Evolutionary conservation across 2,113 vertebrate genomes (phyloP).

Genomic region (Sinocyclocheilus grahami): DNA sequence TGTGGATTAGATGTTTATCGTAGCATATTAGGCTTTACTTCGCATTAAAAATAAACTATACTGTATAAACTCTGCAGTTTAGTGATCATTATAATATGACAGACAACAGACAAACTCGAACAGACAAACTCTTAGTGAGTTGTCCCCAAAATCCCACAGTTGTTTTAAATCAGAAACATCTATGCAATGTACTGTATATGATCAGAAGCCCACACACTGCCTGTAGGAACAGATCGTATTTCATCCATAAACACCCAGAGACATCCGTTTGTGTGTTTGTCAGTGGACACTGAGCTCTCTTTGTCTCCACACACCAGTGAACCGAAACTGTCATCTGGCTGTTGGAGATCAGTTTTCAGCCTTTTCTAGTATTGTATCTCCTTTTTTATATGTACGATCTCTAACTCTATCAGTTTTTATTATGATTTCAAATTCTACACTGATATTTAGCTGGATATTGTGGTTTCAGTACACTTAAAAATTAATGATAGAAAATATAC

Average conservation of each 20-base stretch:
- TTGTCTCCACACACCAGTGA: neutral
- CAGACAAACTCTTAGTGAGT: neutral
- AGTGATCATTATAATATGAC: neutral
- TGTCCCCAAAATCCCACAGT: neutral
- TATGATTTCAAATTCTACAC: neutral
- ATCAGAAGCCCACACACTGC: neutral
- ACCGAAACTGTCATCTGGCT: neutral
- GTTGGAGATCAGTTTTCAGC: neutral
- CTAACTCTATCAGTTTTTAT: neutral
- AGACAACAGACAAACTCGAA: neutral
- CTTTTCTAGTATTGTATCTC: neutral
- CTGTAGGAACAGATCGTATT: neutral
- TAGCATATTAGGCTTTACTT: neutral
- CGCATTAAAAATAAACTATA: neutral
- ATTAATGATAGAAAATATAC: no score
- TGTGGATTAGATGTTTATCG: neutral
- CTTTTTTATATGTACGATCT: no score
- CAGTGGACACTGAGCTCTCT: neutral
- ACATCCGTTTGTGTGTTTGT: neutral
- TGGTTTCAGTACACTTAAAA: neutral
- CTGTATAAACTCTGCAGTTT: neutral
- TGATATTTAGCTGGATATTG: neutral
- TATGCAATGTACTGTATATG: neutral
- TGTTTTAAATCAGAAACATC: neutral
- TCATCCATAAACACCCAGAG: neutral